Base-by-base conservation (phyloP, 2,797 vertebrate species). In the Onychomys torridus region DNA sequence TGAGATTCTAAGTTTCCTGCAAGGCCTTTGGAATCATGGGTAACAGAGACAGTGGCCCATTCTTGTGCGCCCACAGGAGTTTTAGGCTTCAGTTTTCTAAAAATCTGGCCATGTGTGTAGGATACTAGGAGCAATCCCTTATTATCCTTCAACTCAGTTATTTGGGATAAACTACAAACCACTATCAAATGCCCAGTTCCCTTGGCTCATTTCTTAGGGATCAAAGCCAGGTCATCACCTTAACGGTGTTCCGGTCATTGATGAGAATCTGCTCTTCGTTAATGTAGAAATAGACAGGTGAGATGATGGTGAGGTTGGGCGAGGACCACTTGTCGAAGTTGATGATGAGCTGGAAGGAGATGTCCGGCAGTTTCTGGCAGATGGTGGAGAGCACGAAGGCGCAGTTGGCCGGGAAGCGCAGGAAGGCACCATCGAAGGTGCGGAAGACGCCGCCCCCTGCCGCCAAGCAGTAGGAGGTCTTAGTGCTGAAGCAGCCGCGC, bases 211-310 rank as follows among this genome's bases (percentile, higher is more conserved):
- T 90, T 67, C 40, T 67, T 9, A 84, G n/a, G 85, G 49, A 59
- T 23, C 49, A 29, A 83, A 5, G 13, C 2, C 25, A 19, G 10
- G 14, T 4, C 0, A 40, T 95, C 97, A 99, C 99, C 99, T 99
- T 99, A 96, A 99, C 98, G 0, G 99, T 99, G 97, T 98, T 99
- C 37, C 99, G 99, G 69, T 99, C 99, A 0, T 52, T 99, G 98
- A 99, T 99, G 88, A 99, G 99, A 52, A 99, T 99, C 97, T 99
- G 99, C 98, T 99, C 99, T 98, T 99, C 99, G 0, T 99, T 99
- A 96, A 99, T 99, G 98, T 99, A 99, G 88, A 99, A 99, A 96
- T 99, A 99, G 94, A 99, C 98, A 0, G 99, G 99, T 0, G 99
- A 99, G 97, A 99, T 99, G 98, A 99, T 96, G 96, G 99, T 99